Evolutionary conservation across 2,888 invertebrate genomes (phyloP).

Genomic region (Chalcosyrphus nemorum): DNA sequence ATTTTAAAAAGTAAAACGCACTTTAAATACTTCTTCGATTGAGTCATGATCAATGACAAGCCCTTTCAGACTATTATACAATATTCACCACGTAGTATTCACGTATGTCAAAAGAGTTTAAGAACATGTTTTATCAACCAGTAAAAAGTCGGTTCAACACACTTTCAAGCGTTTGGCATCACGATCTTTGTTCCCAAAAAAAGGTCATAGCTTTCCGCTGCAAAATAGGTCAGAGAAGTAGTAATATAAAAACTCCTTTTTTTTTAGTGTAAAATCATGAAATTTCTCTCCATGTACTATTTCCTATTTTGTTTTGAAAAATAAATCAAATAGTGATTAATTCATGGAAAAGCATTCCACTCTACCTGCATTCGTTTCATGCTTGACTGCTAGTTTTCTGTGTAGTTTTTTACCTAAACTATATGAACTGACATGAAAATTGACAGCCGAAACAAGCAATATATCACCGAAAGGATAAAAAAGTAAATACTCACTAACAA

Average conservation of each 20-base stretch:
- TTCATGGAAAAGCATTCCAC: constrained; percentile 16
- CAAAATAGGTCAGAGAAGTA: too few species aligned
- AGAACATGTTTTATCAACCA: too few species aligned
- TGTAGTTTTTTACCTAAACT: constrained; percentile 39
- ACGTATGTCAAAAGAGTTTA: too few species aligned
- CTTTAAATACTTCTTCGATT: too few species aligned
- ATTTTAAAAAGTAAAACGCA: too few species aligned
- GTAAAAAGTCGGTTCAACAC: too few species aligned
- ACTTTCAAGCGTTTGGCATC: too few species aligned
- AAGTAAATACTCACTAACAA: neutral
- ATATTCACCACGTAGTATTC: too few species aligned
- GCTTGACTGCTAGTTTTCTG: constrained; percentile 15
- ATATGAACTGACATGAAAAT: constrained; percentile 47
- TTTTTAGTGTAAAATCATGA: neutral
- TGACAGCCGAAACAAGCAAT: constrained; percentile 53
- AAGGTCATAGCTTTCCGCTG: too few species aligned
- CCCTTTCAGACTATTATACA: too few species aligned
- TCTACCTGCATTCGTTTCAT: constrained; percentile 45
- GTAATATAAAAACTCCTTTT: neutral
- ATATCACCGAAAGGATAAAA: constrained; percentile 24
- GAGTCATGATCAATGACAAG: too few species aligned
- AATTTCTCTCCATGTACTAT: neutral
- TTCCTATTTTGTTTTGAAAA: neutral
- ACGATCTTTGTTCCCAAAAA: neutral
- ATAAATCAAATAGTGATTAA: constrained; percentile 25